phyloP scores from a whole-genome alignment of 2,888 invertebrate genomes.

The Euphydryas editha region DNA sequence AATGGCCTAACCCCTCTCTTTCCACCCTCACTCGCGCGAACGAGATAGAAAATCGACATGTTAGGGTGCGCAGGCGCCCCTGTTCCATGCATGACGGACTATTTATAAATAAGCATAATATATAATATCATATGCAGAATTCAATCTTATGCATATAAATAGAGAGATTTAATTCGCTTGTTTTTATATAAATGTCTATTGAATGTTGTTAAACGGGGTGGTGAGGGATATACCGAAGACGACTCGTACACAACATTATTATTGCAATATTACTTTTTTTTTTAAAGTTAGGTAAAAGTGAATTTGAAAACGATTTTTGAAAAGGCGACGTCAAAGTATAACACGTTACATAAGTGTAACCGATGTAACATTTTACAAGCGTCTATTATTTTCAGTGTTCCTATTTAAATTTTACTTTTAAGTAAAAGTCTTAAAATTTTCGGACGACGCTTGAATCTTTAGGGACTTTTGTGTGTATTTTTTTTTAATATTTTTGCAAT shows the following conservation, averaged over 20 bases:
- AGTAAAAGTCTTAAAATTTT: too few relatives aligned
- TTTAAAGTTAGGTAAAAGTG: too few relatives aligned
- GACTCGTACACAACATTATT: conserved; percentile 23
- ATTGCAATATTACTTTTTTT: too few relatives aligned
- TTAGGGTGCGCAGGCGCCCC: conserved; percentile 55
- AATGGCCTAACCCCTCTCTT: conserved; percentile 27
- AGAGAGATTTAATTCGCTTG: conserved; percentile 18
- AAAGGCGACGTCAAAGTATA: too few relatives aligned
- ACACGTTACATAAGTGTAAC: too few relatives aligned
- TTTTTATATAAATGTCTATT: background rate
- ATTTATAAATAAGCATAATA: conserved; percentile 37
- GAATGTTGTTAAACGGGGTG: conserved; percentile 18
- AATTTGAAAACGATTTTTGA: too few relatives aligned
- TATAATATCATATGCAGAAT: background rate
- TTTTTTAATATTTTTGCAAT: too few relatives aligned
- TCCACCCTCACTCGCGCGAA: conserved; percentile 44
- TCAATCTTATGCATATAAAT: conserved; percentile 8
- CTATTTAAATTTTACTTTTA: too few relatives aligned
- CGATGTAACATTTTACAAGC: too few relatives aligned
- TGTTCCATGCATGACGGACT: conserved; percentile 38
- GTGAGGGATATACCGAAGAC: conserved; percentile 32
- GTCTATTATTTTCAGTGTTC: too few relatives aligned
- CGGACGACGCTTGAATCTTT: too few relatives aligned
- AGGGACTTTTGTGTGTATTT: too few relatives aligned
- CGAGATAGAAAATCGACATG: conserved; percentile 37